phyloP scores from a whole-genome alignment of 2,113 vertebrate species.

The Nipponia nippon region DNA sequence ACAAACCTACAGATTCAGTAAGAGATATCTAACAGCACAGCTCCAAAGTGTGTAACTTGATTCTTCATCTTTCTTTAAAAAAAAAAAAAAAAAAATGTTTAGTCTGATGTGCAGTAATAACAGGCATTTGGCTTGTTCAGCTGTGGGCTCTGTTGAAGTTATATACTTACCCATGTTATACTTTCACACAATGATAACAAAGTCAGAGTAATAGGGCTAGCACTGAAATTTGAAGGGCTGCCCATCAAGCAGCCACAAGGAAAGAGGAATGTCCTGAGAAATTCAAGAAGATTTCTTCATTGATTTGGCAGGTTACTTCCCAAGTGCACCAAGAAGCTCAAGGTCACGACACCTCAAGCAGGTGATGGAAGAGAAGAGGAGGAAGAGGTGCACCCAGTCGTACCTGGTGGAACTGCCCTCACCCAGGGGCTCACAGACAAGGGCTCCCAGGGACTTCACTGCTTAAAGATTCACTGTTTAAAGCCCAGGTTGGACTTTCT shows the following conservation, averaged over 20 bases:
- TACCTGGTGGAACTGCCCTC: neutral
- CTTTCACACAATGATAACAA: conserved; percentile 53
- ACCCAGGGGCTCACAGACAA: neutral
- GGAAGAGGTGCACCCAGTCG: neutral
- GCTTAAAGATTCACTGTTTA: neutral
- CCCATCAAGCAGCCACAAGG: neutral
- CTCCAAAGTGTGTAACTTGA: conserved; percentile 53
- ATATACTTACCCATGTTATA: conserved; percentile 6
- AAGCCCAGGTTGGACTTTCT: neutral
- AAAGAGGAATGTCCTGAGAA: neutral
- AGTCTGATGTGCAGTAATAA: conserved; percentile 67
- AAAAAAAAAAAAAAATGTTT: conserved; percentile 38
- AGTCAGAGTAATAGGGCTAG: neutral
- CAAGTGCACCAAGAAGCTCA: neutral
- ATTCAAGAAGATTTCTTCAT: neutral
- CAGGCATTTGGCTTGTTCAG: conserved; percentile 47
- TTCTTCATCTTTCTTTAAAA: conserved; percentile 14
- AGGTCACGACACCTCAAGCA: neutral
- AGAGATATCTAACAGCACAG: conserved; percentile 23
- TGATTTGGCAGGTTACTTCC: neutral
- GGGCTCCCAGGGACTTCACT: neutral
- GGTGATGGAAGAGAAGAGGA: neutral
- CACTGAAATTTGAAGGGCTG: conserved; percentile 16
- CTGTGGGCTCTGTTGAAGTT: conserved; percentile 50
- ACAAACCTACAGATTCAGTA: neutral